phyloP scores from a whole-genome alignment of 2,797 vertebrate genomes.

The Cirrhinus mrigala region DNA sequence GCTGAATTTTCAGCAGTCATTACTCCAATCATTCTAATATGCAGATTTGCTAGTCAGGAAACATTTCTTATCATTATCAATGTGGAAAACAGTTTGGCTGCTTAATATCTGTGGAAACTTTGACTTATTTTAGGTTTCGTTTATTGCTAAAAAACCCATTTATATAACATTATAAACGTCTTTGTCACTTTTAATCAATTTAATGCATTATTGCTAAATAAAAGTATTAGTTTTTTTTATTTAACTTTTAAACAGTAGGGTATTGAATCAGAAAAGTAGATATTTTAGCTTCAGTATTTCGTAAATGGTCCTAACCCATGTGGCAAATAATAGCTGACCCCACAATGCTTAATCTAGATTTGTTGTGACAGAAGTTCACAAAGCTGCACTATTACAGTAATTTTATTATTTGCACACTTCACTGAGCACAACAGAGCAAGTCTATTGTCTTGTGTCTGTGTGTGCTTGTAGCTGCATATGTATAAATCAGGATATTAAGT shows the following conservation, averaged over 20 bases:
- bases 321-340: not conserved
- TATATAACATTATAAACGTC: not conserved
- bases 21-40: not conserved
- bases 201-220: not conserved
- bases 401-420: slow-evolving; percentile 5
- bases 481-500: slow-evolving; percentile 34
- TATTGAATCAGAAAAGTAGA: not conserved
- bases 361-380: not conserved
- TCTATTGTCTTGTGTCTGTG: slow-evolving; percentile 15
- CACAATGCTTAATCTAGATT: not conserved
- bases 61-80: not conserved
- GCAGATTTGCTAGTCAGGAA: not conserved
- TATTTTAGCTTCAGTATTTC: not conserved
- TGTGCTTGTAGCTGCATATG: slow-evolving; percentile 36
- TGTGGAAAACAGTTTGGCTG: not conserved
- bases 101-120: not conserved
- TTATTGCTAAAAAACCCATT: not conserved
- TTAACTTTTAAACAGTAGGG: too few species aligned
- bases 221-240: not conserved
- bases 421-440: slow-evolving; percentile 17
- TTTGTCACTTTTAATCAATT: not conserved
- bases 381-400: slow-evolving; percentile 7
- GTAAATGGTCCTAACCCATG: not conserved
- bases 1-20: not conserved
- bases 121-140: not conserved